Conservation (phyloP, 1,140 invertebrate genomes). For the Sweltsa coloradensis region DNA sequence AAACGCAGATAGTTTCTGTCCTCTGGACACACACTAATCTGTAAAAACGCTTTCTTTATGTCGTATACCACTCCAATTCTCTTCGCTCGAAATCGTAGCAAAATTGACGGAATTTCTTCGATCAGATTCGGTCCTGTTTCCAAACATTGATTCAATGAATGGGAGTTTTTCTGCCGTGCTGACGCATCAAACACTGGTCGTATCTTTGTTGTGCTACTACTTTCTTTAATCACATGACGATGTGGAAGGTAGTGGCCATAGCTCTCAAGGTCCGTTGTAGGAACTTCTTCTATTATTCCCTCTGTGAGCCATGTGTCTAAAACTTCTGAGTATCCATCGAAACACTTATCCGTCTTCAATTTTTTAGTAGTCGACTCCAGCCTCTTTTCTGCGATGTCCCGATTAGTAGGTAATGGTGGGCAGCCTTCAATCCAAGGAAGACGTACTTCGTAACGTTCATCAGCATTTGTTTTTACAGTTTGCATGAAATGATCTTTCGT, state of each 20-base stretch:
- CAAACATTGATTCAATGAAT: conserved; percentile 28
- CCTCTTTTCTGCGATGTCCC: conserved; percentile 15
- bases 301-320: conserved; percentile 22
- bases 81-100: conserved; percentile 26
- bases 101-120: conserved; percentile 25
- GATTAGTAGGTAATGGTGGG: conserved; percentile 18
- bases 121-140: conserved; percentile 29
- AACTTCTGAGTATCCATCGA: conserved; percentile 22
- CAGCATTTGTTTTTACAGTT: conserved; percentile 19
- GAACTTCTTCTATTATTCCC: conserved; percentile 22
- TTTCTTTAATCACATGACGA: conserved; percentile 22
- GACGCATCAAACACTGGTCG: conserved; percentile 18
- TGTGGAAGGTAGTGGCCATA: conserved; percentile 26
- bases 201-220: conserved; percentile 22
- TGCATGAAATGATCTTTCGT: conserved; percentile 20
- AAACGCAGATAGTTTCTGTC: conserved; percentile 27
- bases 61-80: conserved; percentile 27
- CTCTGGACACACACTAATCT: conserved; percentile 21
- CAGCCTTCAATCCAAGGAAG: conserved; percentile 24
- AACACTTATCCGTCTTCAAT: conserved; percentile 16
- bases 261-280: conserved; percentile 13
- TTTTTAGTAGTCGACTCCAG: conserved; percentile 15
- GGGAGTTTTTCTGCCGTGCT: conserved; percentile 15
- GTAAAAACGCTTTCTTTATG: conserved; percentile 30
- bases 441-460: conserved; percentile 22